Conservation (phyloP, 1,140 invertebrate genomes). For the Monomorium pharaonis region DNA sequence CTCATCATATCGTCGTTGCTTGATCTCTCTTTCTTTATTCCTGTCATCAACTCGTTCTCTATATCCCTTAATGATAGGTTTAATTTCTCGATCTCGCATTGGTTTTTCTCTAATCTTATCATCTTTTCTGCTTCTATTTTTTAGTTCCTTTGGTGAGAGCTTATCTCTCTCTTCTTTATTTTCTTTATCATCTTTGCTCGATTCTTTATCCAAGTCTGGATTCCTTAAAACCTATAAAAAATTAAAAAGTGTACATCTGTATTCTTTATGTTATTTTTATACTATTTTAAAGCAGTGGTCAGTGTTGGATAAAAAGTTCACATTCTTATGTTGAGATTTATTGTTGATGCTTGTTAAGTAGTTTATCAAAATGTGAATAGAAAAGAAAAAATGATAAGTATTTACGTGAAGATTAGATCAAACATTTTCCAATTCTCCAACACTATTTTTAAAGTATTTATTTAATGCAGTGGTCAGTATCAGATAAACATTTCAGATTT, state of each 20-base stretch:
- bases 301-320: not conserved
- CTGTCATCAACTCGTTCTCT: constrained; percentile 83
- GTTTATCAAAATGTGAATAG: not conserved
- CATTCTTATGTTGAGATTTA: too few relatives aligned
- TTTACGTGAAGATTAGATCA: not conserved
- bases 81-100: constrained; percentile 77
- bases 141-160: constrained; percentile 78
- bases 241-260: constrained; percentile 21
- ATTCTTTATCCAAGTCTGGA: constrained; percentile 81
- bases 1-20: constrained; percentile 84
- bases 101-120: constrained; percentile 81
- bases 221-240: constrained; percentile 81
- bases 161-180: constrained; percentile 83
- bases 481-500: not conserved
- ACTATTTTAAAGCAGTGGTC: not conserved
- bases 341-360: not conserved
- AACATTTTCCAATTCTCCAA: not conserved
- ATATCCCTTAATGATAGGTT: constrained; percentile 77
- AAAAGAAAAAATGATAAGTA: not conserved
- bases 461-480: not conserved
- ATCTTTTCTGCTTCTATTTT: constrained; percentile 80
- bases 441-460: not conserved
- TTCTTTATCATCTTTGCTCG: constrained; percentile 81
- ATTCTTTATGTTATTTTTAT: not conserved
- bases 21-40: constrained; percentile 81